Conservation (phyloP, 2,113 vertebrate genomes). For the Miniopterus natalensis region DNA sequence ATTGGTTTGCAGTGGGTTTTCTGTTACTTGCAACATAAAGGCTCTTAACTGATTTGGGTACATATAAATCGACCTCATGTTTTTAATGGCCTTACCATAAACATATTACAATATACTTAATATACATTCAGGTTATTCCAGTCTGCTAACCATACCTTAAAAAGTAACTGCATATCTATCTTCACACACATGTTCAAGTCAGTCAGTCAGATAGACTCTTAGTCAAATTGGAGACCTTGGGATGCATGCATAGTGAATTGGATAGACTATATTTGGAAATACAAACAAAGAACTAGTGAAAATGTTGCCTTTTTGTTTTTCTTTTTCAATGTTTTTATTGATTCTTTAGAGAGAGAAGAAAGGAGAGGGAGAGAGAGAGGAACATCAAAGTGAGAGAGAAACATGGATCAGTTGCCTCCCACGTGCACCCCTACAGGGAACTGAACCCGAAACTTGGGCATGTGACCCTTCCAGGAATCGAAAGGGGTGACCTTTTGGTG, state of each 20-base stretch:
- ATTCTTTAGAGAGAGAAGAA: too few relatives aligned
- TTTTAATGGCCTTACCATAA: background rate
- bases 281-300: background rate
- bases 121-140: background rate
- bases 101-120: background rate
- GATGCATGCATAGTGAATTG: background rate
- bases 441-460: too few relatives aligned
- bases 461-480: too few relatives aligned
- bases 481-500: too few relatives aligned
- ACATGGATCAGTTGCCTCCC: too few relatives aligned
- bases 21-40: constrained; percentile 34
- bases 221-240: background rate
- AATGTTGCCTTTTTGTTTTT: background rate
- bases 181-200: background rate
- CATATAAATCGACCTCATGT: background rate
- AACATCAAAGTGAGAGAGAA: too few relatives aligned
- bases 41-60: background rate
- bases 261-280: background rate
- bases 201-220: background rate
- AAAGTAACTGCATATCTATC: background rate
- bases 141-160: background rate
- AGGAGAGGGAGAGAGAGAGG: too few relatives aligned
- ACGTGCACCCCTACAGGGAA: too few relatives aligned
- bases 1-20: constrained; percentile 21
- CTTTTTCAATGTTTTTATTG: too few relatives aligned